phyloP scores from a whole-genome alignment of 2,113 vertebrate species.

The Pollachius pollachius region DNA sequence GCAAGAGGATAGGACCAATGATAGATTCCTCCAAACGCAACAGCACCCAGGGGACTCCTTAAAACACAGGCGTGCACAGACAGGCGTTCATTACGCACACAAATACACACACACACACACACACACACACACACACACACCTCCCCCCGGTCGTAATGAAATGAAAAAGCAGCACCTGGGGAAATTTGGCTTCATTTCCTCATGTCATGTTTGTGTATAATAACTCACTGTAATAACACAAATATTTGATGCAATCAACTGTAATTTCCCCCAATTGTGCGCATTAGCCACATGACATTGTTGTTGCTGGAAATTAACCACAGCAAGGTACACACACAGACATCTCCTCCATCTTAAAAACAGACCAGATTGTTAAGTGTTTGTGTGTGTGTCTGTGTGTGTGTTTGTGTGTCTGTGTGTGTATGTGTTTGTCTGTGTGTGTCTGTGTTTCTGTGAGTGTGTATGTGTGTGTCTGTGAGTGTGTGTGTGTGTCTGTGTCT shows the following conservation, averaged over 20 bases:
- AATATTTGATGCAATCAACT: constrained; percentile 36
- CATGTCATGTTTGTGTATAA: constrained; percentile 1
- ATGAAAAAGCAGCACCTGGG: constrained; percentile 23
- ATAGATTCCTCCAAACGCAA: constrained; percentile 35
- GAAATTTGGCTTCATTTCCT: constrained; percentile 22
- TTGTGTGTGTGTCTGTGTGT: neutral
- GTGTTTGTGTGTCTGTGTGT: too few relatives aligned
- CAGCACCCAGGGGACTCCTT: constrained; percentile 14
- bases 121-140: constrained; percentile 13
- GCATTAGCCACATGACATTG: constrained; percentile 29
- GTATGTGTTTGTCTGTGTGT: neutral
- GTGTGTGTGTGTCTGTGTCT: neutral
- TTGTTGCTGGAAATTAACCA: neutral
- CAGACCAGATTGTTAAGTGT: neutral
- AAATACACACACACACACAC: constrained; percentile 13
- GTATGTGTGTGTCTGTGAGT: too few relatives aligned
- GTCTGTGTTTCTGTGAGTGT: neutral
- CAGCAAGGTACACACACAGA: neutral
- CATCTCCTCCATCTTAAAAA: neutral
- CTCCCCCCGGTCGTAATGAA: constrained; percentile 15
- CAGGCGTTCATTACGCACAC: neutral
- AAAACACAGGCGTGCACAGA: constrained; percentile 12
- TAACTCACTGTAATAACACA: constrained; percentile 8
- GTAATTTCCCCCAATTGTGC: constrained; percentile 32
- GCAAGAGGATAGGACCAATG: constrained; percentile 11